These are phyloP conservation scores for Dichetophora obliterata DNA, from an alignment of 2,888 invertebrate genomes.

Conservation along the genomic window DNA sequence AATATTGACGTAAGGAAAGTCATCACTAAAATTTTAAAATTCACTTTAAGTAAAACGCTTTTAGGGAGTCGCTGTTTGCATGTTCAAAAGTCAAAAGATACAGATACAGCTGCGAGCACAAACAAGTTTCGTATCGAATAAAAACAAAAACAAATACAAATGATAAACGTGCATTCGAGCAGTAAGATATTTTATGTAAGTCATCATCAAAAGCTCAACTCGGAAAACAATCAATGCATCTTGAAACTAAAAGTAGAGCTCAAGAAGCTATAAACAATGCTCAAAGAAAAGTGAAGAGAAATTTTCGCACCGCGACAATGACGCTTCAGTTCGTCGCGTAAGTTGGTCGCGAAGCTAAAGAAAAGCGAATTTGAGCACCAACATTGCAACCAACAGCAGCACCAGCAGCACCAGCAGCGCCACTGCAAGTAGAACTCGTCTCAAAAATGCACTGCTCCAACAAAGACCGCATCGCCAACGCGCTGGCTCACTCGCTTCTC, in stretches of 20 bases:
- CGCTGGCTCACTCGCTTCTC: constrained; percentile 6
- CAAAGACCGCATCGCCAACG: constrained; percentile 15
- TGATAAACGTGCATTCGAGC: background rate
- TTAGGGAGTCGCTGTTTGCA: constrained; percentile 28
- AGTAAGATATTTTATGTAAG: background rate
- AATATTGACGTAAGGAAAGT: background rate
- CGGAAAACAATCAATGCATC: constrained; percentile 11
- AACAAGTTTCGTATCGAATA: background rate
- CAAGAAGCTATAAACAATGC: background rate
- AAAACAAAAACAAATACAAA: background rate
- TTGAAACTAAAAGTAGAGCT: background rate
- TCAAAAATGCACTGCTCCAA: background rate
- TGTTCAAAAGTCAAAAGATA: too few species aligned
- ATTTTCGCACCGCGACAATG: constrained; percentile 52
- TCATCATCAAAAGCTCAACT: background rate
- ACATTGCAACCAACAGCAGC: background rate
- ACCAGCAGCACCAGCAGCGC: background rate
- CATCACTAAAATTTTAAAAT: background rate
- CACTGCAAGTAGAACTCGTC: background rate
- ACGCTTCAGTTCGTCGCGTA: constrained; percentile 28
- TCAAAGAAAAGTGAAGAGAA: constrained; percentile 55
- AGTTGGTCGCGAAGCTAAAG: constrained; percentile 13
- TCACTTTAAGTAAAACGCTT: background rate
- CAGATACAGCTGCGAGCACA: background rate
- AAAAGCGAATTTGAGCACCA: constrained; percentile 24